Evolutionary conservation across 2,113 vertebrate genomes (phyloP), one percentile per base, ranked within the genome.

Genomic region (Megaleporinus macrocephalus): DNA sequence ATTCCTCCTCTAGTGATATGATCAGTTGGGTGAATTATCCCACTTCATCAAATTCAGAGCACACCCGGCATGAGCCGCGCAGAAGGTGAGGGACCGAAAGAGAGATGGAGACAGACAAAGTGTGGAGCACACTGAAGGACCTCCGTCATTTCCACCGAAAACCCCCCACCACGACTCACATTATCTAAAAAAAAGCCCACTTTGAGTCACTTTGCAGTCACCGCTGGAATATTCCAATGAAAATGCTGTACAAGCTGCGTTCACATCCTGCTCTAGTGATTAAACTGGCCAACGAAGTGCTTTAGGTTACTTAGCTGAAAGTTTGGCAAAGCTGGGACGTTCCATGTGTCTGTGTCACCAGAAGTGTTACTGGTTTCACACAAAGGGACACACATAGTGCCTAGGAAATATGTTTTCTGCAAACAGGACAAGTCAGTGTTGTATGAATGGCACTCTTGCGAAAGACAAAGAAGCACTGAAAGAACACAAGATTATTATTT

Each of bases 1-100:
- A 90, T 91, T 89, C 89, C 87, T 90, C 86, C 85, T 89, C 89
- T 84, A 86, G 89, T 83, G 92, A 94, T 93, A 92, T 90, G 91
- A 94, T 92, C 91, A 81, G 84, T 88, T 84, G 86, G 87, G 87
- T 78, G 89, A 91, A 93, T 92, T 86, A 92, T 90, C 89, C 88
- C 80, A 87, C 89, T 92, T 92, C 90, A 91, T 93, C 88, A 93
- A 89, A 93, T 93, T 94, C 91, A 92, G 89, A 92, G 91, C 91
- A 92, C 90, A 88, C 87, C 41, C 89, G 75, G 70, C 85, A 53
- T 55, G 83, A 85, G 78, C 82, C 80, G 55, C n/a, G 41, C 63
- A 41, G 65, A 84, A 68, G 78, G 73, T 74, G 79, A 80, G 76
- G 16, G 20, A 73, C 44, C 24, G 24, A 57, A 49, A 73, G 72